phyloP scores from a whole-genome alignment of 2,888 invertebrate species.

The Lampropteryx suffumata region DNA sequence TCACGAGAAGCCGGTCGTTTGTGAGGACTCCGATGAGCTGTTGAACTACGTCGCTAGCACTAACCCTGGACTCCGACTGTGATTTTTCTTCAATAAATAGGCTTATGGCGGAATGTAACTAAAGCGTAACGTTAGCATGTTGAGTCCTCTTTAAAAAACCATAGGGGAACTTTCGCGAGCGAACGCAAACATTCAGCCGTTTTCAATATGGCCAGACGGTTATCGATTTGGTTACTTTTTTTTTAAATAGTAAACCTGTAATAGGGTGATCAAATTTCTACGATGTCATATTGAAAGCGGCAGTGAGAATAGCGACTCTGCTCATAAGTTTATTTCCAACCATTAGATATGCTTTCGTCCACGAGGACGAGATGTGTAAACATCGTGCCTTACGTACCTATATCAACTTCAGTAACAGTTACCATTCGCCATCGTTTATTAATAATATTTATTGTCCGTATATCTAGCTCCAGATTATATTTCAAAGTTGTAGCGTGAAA shows the following conservation, averaged over 20 bases:
- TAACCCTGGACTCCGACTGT: conserved; percentile 92
- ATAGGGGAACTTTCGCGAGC: background rate
- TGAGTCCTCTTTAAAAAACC: background rate
- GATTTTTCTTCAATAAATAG: conserved; percentile 54
- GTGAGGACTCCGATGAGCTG: conserved; percentile 95
- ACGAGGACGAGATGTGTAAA: too few relatives aligned
- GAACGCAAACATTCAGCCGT: background rate
- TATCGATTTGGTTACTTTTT: too few relatives aligned
- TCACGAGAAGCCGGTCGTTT: conserved; percentile 95
- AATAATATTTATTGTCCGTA: conserved; percentile 25
- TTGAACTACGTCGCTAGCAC: conserved; percentile 92
- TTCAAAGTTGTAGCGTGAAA: background rate
- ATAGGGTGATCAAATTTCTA: background rate
- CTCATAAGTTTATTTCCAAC: conserved; percentile 2
- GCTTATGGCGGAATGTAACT: conserved; percentile 6
- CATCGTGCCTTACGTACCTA: too few relatives aligned
- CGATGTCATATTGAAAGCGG: background rate
- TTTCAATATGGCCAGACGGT: too few relatives aligned
- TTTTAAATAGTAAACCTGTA: too few relatives aligned
- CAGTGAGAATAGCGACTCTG: background rate
- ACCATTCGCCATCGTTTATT: conserved; percentile 3
- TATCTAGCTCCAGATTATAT: conserved; percentile 1
- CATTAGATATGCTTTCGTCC: conserved; percentile 1
- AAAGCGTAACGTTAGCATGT: background rate
- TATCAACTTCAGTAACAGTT: conserved; percentile 8